Base-by-base conservation (phyloP, 2,113 vertebrate species). In the Ceyx margarethae region DNA sequence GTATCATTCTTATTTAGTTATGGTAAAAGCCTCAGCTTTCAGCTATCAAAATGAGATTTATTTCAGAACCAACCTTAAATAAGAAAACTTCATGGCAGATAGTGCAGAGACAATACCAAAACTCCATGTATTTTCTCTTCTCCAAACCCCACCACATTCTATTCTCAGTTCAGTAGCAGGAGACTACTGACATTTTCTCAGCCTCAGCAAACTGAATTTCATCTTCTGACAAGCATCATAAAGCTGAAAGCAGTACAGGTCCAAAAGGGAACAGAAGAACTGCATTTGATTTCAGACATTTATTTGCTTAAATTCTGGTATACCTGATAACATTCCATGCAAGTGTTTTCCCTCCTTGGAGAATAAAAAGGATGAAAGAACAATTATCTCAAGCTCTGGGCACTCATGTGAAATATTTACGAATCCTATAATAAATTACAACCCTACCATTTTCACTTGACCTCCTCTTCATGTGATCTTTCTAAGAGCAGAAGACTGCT, bases 201-300 rank as follows among this genome's bases (percentile, higher is more conserved):
- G 91, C 60, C 53, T 87, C 54, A 80, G 61, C 51, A 78, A 93
- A 60, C 43, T 83, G 84, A 91, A 91, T 94, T 93, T 92, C 64
- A n/a, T 54, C 31, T 28, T 81, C 29, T 81, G 69, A 91, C 77
- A 94, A 68, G 31, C 82, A 48, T 74, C 53, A 50, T 54, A 82
- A 95, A 87, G 77, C 35, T 64, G 85, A 92, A 91, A 89, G 54
- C 45, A 61, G 42, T n/a, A 80, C n/a, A 80, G 28, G 64, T 73
- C 93, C 62, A 74, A 71, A 95, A 94, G 54, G 65, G 46, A 77
- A 81, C 74, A 78, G 64, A 89, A 92, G 66, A n/a, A 85, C 29
- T 31, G 14, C 2, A 74, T 58, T 88, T 56, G 50, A 78, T 81
- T 79, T 81, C 54, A 71, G 57, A 75, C 11, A 46, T 68, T 53